Conservation (phyloP, 2,113 vertebrate species). For the Pseudopodoces humilis region DNA sequence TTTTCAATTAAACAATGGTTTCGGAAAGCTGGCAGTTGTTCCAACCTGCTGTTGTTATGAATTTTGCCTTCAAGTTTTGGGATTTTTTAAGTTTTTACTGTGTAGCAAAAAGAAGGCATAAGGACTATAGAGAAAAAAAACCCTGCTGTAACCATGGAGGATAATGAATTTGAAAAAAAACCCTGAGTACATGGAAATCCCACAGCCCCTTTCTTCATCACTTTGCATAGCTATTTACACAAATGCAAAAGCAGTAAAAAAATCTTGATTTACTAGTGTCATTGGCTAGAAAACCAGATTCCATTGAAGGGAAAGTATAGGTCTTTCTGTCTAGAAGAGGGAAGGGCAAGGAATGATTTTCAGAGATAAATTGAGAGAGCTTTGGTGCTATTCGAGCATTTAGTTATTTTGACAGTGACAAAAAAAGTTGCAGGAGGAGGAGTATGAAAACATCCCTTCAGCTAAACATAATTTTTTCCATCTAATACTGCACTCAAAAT, state of each 20-base stretch:
- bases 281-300: not conserved
- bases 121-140: not conserved
- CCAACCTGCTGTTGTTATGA: not conserved
- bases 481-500: not conserved
- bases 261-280: not conserved
- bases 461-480: not conserved
- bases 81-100: not conserved
- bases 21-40: conserved; percentile 51
- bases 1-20: conserved; percentile 68
- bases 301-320: not conserved
- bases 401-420: not conserved
- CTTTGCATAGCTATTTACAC: not conserved
- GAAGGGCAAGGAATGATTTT: not conserved
- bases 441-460: not conserved
- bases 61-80: conserved; percentile 15
- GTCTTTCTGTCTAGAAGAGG: not conserved
- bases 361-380: not conserved
- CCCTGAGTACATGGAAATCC: not conserved
- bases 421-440: not conserved
- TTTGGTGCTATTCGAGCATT: not conserved
- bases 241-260: not conserved
- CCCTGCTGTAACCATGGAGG: not conserved
- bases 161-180: not conserved
- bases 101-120: not conserved
- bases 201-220: not conserved